Base-by-base conservation (phyloP, 2,888 invertebrate genomes). In the Hyles lineata region DNA sequence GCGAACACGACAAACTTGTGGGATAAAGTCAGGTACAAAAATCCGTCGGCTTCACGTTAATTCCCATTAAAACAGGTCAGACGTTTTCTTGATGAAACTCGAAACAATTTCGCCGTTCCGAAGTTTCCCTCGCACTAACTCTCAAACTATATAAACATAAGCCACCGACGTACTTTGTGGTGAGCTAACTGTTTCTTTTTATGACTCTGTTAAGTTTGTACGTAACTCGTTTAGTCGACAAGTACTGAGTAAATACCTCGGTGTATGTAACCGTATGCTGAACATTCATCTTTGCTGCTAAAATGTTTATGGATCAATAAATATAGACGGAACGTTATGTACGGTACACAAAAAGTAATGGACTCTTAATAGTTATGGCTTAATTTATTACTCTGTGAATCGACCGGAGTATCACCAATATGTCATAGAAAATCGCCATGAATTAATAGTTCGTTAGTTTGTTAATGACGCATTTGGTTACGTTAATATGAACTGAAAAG, bases 181-280 rank as follows among this genome's bases (percentile, higher is more conserved):
- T 43, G 67, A 67, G 23, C 67, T 67, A 67, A 63, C 25, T 43
- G 63, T 35, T 63, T 43, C 43, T 63, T 67, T 67, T 50, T 50
- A 43, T 67, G 23, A 67, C 15, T 21, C 35, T 17, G 67, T 67
- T 63, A 23, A 67, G 63, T 43, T 67, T 62, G n/a, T 32, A 67
- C 67, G 67, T 67, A 67, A 50, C 43, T 67, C 23, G 67, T 67
- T 50, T 67, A 67, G 67, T 50, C 50, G 17, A 23, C 15, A 50
- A 67, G 43, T 50, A 23, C 67, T 43, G 43, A 7, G 67, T 50
- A 50, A 21, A n/a, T 55, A n/a, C 55, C 6, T n/a, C 52, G 11
- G 21, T 67, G 21, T 43, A 63, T 35, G 11, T 67, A 67, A 67
- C 21, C 19, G 8, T 9, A 9, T 43, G 21, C 9, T 21, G 43